Evolutionary conservation across 2,113 vertebrate species (phyloP).

Genomic region (Chionomys nivalis): DNA sequence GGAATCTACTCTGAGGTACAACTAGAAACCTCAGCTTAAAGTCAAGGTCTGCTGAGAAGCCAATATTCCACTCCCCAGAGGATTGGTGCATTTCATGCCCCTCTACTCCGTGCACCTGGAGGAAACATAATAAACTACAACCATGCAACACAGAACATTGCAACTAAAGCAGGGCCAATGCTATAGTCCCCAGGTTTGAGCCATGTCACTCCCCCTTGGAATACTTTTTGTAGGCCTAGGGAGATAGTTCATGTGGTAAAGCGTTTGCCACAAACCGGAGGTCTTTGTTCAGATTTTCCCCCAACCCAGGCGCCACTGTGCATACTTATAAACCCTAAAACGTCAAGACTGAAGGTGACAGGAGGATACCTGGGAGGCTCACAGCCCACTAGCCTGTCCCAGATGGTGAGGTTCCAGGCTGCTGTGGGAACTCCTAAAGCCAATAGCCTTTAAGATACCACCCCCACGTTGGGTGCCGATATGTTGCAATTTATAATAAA

Average conservation of each 20-base stretch:
- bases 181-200: background rate
- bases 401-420: background rate
- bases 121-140: background rate
- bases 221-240: too few species aligned
- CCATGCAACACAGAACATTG: background rate
- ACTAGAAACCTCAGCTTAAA: conserved; percentile 21
- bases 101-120: rapidly evolving
- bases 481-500: too few species aligned
- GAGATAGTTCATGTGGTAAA: background rate
- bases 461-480: too few species aligned
- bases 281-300: background rate
- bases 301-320: too few species aligned
- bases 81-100: background rate
- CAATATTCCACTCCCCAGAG: background rate
- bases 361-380: background rate
- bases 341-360: background rate
- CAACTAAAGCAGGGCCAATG: background rate
- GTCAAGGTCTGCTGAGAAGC: background rate
- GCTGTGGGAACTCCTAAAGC: too few species aligned
- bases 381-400: background rate
- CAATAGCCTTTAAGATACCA: too few species aligned
- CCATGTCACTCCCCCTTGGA: background rate
- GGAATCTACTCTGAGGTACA: conserved; percentile 14
- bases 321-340: too few species aligned
- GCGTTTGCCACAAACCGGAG: background rate